Conservation (phyloP, 2,888 invertebrate genomes). For the Oscheius onirici region DNA sequence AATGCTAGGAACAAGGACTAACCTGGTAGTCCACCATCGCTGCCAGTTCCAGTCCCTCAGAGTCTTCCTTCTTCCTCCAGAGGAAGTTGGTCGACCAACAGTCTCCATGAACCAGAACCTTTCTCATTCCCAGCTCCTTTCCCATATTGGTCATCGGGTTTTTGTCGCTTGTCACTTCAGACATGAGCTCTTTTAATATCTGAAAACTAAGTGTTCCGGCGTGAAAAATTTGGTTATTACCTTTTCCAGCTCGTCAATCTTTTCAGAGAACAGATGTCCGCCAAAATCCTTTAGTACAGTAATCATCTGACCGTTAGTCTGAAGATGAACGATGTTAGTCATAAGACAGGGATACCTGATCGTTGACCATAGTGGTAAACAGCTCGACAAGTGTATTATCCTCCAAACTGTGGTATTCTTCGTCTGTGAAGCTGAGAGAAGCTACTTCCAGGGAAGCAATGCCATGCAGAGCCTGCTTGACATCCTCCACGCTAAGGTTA, state of each 20-base stretch:
- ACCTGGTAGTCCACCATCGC: slow-evolving; percentile 33
- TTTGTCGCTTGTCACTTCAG: neutral
- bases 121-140: neutral
- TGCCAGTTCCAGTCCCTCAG: neutral
- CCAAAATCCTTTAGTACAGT: neutral
- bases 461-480: slow-evolving; percentile 13
- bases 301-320: neutral
- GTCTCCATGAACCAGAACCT: slow-evolving; percentile 45
- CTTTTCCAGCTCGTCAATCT: slow-evolving; percentile 18
- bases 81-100: slow-evolving; percentile 49
- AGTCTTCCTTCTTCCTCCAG: slow-evolving; percentile 30
- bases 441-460: slow-evolving; percentile 23
- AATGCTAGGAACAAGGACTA: neutral
- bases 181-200: neutral
- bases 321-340: neutral
- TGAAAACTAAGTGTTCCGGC: no score
- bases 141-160: neutral
- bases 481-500: slow-evolving; percentile 13
- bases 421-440: slow-evolving; percentile 18
- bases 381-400: neutral
- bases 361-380: neutral
- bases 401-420: slow-evolving; percentile 14
- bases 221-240: no score
- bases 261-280: neutral
- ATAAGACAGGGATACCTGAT: no score